phyloP scores from a whole-genome alignment of 2,888 invertebrate species.

The Eupithecia vulgata region DNA sequence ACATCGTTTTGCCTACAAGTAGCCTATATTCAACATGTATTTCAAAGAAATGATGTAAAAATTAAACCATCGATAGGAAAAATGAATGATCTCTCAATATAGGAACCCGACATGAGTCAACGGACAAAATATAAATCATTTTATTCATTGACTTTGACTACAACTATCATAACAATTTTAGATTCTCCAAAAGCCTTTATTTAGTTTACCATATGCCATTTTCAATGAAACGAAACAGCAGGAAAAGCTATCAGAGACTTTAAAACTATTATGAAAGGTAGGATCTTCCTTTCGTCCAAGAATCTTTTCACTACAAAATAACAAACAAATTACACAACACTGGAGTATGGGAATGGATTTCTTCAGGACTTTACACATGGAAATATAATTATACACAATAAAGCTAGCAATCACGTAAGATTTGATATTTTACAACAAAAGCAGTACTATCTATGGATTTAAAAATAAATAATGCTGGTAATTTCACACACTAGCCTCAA shows the following conservation, averaged over 20 bases:
- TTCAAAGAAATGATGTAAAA: not conserved
- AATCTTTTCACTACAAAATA: slow-evolving; percentile 61
- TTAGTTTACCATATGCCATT: not conserved
- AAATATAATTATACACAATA: slow-evolving; percentile 25
- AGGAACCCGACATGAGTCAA: slow-evolving; percentile 33
- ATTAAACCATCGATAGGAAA: not conserved
- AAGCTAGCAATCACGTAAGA: slow-evolving; percentile 19
- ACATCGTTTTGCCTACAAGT: not conserved
- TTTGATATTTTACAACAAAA: slow-evolving; percentile 23
- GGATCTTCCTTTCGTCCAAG: slow-evolving; percentile 51
- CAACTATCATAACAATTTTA: slow-evolving; percentile 8
- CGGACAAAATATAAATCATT: slow-evolving; percentile 32
- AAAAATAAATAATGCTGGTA: not conserved
- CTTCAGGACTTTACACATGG: slow-evolving; percentile 34
- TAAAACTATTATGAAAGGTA: slow-evolving; percentile 9
- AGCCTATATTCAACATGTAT: not conserved
- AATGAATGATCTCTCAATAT: not conserved
- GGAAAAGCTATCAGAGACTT: not conserved
- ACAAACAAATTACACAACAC: slow-evolving; percentile 65
- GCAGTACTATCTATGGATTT: not conserved
- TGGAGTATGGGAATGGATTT: slow-evolving; percentile 60
- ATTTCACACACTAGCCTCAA: not conserved
- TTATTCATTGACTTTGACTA: slow-evolving; percentile 41
- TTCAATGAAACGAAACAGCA: not conserved
- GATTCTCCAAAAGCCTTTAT: not conserved